These are phyloP conservation scores for Epinotia demarniana DNA, from an alignment of 2,888 invertebrate genomes.

Conservation along the genomic window DNA sequence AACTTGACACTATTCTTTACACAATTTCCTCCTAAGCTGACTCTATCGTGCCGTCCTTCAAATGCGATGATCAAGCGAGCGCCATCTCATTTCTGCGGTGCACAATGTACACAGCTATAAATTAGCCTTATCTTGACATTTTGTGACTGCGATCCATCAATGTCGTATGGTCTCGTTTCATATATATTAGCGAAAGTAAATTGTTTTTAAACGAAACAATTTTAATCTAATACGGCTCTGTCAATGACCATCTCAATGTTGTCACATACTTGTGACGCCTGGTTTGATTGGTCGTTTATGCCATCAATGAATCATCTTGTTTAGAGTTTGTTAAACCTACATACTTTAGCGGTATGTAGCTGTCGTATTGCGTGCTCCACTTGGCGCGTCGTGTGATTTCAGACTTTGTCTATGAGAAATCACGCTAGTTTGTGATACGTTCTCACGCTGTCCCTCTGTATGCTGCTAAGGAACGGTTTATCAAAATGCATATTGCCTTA, in stretches of 20 bases:
- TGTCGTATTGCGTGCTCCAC: too few relatives aligned
- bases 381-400: slow-evolving; percentile 3
- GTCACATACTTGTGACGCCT: slow-evolving; percentile 14
- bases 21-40: slow-evolving; percentile 31
- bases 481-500: too few relatives aligned
- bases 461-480: too few relatives aligned
- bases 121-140: slow-evolving; percentile 81
- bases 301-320: slow-evolving; percentile 21
- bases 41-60: slow-evolving; percentile 56
- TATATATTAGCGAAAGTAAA: slow-evolving; percentile 68
- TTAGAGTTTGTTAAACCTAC: slow-evolving; percentile 30
- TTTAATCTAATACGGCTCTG: slow-evolving; percentile 34
- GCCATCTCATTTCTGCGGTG: slow-evolving; percentile 66
- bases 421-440: not conserved
- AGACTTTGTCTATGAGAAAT: not conserved
- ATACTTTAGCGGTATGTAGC: not conserved
- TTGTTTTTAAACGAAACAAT: slow-evolving; percentile 61
- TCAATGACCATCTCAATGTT: slow-evolving; percentile 29
- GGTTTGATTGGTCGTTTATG: slow-evolving; percentile 7
- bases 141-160: slow-evolving; percentile 75
- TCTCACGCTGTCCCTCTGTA: not conserved
- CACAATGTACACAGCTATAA: slow-evolving; percentile 69
- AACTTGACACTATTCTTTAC: slow-evolving; percentile 55
- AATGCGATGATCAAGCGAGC: slow-evolving; percentile 55
- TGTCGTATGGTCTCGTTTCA: slow-evolving; percentile 58